Percentiles rank a stretch among this genome's conserved stretches.
phyloP scores from a whole-genome alignment of 2,888 invertebrate species.

The Cataglyphis albicans region DNA sequence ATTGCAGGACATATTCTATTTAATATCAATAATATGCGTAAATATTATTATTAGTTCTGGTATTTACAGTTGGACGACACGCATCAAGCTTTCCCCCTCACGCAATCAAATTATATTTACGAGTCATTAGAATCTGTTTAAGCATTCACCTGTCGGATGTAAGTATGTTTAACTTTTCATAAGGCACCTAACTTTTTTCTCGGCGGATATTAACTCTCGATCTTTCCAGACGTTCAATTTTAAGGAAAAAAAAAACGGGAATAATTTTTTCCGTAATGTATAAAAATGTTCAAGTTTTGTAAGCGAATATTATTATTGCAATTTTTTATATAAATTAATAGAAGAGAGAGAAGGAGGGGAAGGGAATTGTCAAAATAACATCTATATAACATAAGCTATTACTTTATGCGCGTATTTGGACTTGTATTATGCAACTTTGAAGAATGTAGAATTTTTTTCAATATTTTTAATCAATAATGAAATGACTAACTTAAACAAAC shows the following conservation, averaged over 20 bases:
- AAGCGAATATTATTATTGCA: not conserved
- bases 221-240: not conserved
- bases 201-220: not conserved
- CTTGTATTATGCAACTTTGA: not conserved
- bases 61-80: not conserved
- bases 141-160: not conserved
- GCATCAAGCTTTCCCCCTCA: not conserved
- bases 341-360: not conserved
- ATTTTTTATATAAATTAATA: not conserved
- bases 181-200: constrained; percentile 9
- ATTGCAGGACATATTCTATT: not conserved
- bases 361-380: not conserved
- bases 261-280: not conserved
- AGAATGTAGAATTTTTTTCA: not conserved
- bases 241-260: not conserved
- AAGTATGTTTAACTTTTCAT: constrained; percentile 1
- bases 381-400: not conserved
- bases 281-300: not conserved
- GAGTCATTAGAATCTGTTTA: constrained; percentile 3
- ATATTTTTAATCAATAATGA: not conserved
- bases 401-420: not conserved
- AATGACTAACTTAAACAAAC: not conserved
- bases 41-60: not conserved
- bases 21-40: constrained; percentile 5
- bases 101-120: constrained; percentile 14